phyloP scores from a whole-genome alignment of 1,140 invertebrate genomes.

The Ceratitis capitata region DNA sequence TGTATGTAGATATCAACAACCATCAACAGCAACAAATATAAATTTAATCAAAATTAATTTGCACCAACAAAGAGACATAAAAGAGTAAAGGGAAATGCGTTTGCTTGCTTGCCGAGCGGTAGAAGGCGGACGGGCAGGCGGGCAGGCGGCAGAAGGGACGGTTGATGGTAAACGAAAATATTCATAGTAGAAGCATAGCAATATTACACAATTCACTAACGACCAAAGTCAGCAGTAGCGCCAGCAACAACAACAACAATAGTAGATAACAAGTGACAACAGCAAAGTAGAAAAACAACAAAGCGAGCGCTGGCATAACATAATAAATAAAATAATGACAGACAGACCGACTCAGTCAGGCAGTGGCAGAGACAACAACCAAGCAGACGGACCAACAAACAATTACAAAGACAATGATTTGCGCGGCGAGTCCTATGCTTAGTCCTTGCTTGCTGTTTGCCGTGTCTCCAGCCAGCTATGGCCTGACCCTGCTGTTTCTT shows the following conservation, averaged over 20 bases:
- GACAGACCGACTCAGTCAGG: neutral
- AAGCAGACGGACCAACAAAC: neutral
- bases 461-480: no score
- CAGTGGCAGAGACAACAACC: neutral
- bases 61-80: neutral
- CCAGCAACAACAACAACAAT: neutral
- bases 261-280: neutral
- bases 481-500: neutral
- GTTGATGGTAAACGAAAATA: neutral
- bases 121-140: no score
- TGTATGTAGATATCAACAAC: neutral
- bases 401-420: neutral
- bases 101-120: no score
- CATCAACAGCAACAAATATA: neutral
- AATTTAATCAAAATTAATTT: slow-evolving; percentile 38
- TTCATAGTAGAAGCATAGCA: slow-evolving; percentile 1
- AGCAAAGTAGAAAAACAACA: neutral
- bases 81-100: neutral
- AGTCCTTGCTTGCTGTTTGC: neutral
- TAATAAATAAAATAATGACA: slow-evolving; percentile 38
- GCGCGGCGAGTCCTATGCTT: neutral
- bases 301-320: neutral
- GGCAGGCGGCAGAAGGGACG: neutral
- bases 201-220: slow-evolving; percentile 26
- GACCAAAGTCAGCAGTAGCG: neutral